Base-by-base conservation (phyloP, 2,888 invertebrate species). In the Beris morrisii region DNA sequence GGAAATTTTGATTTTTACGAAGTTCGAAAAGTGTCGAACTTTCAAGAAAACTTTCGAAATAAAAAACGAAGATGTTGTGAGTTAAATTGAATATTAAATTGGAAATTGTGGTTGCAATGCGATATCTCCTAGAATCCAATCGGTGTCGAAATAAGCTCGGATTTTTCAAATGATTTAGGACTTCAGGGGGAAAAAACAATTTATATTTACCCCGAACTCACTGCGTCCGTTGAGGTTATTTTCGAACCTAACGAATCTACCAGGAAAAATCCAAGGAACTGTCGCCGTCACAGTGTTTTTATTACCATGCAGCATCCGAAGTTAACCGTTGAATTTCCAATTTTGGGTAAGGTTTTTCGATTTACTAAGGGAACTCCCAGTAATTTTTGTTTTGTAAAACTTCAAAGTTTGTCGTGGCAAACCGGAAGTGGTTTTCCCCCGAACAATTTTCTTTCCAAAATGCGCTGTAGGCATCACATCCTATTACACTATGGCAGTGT, bases 21-120 rank as follows among this genome's bases (percentile, higher is more conserved):
- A 65, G 11, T 13, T 55, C 5, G 28, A 43, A 50, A 46, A 13
- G 22, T 22, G 46, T 28, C 58, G 46, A 46, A 44, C 45, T 4
- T 58, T 11, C 13, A 58, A 58, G 38, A 30, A 43, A 56, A 50
- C 63, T 0, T 9, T 68, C 2, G 55, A 55, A 57, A 64, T 68
- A 2, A 66, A 15, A 53, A 68, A 68, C 32, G 43, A 57, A 12
- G 61, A 66, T 52, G 57, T 38, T 6, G 68, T 66, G 52, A 68
- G 59, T 38, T 22, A 22, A 22, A 22, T 22, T 22, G 43, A 4
- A 31, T 15, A 31, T 50, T 9, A 9, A 48, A 12, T 44, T 13
- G 2, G 30, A 48, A 13, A 22, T n/a, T 66, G 9, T 63, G 15
- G 12, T 6, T 38, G 15, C 43, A 54, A 31, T 38, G 38, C 7